These are phyloP conservation scores for Labroides dimidiatus DNA, from an alignment of 2,797 vertebrate species.

Conservation along the genomic window DNA sequence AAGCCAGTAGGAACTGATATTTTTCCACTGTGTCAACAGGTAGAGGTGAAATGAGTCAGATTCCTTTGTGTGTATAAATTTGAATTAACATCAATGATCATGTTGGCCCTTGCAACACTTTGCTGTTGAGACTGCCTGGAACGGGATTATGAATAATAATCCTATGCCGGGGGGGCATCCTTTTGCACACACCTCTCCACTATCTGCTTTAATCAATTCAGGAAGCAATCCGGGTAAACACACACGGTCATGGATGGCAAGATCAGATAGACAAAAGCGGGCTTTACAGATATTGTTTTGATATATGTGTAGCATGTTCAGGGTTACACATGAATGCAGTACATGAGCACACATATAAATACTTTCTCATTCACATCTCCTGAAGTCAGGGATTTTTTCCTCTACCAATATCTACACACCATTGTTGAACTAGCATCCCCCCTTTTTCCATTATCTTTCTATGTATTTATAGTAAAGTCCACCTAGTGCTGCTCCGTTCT, in stretches of 20 bases:
- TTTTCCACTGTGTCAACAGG: no score
- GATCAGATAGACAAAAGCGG: neutral
- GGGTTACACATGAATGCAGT: neutral
- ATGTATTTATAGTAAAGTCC: slow-evolving; percentile 47
- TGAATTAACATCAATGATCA: no score
- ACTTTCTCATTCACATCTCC: neutral
- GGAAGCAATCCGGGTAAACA: neutral
- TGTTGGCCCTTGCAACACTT: no score
- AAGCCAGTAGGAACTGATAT: no score
- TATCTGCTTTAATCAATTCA: slow-evolving; percentile 28
- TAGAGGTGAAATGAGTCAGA: no score
- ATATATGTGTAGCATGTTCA: slow-evolving; percentile 9
- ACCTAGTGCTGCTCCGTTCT: slow-evolving; percentile 30
- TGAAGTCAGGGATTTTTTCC: slow-evolving; percentile 10
- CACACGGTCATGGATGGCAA: neutral
- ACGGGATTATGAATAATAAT: no score
- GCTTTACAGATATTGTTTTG: slow-evolving; percentile 17
- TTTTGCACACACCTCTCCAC: slow-evolving; percentile 13
- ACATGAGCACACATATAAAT: slow-evolving; percentile 3
- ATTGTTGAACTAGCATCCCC: neutral
- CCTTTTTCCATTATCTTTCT: slow-evolving; percentile 10
- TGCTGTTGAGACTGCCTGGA: no score
- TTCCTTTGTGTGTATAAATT: no score
- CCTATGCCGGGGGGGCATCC: no score
- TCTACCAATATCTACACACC: slow-evolving; percentile 4